Evolutionary conservation across 2,113 vertebrate species (phyloP).

Genomic region (Nematolebias whitei): DNA sequence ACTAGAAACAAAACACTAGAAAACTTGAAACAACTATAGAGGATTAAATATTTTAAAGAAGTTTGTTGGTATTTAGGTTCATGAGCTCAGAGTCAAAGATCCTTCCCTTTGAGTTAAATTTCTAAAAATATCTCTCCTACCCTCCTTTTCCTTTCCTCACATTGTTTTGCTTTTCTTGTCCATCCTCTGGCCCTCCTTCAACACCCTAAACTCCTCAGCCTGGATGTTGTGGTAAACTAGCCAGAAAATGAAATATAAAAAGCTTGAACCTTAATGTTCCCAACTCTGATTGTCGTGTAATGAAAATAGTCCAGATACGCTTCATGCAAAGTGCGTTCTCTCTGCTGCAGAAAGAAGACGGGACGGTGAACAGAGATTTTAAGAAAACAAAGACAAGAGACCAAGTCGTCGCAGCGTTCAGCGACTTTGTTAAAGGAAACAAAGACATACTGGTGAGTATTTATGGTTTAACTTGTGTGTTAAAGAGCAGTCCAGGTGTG

Average conservation of each 20-base stretch:
- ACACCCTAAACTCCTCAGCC: background rate
- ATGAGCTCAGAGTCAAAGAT: background rate
- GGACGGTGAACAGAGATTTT: slow-evolving; percentile 96
- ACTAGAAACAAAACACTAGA: too few relatives aligned
- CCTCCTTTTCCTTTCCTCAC: slow-evolving; percentile 5
- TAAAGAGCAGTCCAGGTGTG: background rate
- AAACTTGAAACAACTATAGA: too few relatives aligned
- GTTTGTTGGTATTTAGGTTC: background rate
- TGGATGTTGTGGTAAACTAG: too few relatives aligned
- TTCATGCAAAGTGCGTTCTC: background rate
- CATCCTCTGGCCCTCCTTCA: slow-evolving; percentile 22
- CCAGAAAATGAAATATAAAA: background rate
- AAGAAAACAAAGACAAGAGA: slow-evolving; percentile 96
- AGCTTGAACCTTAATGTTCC: too few relatives aligned
- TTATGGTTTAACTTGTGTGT: too few relatives aligned
- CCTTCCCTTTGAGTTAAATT: slow-evolving; percentile 2
- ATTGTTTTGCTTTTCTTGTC: slow-evolving; percentile 30
- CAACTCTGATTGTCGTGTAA: too few relatives aligned
- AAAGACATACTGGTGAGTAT: slow-evolving; percentile 88
- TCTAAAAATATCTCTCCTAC: slow-evolving; percentile 46
- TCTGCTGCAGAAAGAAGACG: slow-evolving; percentile 89
- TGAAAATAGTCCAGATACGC: too few relatives aligned
- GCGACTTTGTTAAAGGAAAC: slow-evolving; percentile 92
- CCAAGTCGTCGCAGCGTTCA: slow-evolving; percentile 89
- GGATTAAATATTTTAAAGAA: too few relatives aligned